A percentile compares a stretch with the other conserved stretches of the same genome.
These are phyloP conservation scores for Lycorma delicatula DNA, from an alignment of 1,140 invertebrate genomes.

Conservation along the genomic window DNA sequence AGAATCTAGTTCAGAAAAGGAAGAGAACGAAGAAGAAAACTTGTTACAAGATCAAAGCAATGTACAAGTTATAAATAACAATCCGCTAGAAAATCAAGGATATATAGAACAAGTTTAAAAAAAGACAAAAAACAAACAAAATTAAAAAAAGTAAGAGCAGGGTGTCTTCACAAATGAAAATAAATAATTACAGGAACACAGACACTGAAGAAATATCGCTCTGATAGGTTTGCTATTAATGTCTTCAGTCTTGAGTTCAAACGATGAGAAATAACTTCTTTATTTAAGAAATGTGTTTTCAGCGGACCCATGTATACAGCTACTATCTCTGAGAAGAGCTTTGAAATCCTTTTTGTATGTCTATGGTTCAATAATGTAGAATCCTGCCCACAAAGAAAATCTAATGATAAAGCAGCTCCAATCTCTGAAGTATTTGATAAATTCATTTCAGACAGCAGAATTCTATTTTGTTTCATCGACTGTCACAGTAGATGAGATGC, in stretches of 20 bases:
- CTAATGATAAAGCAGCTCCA: slow-evolving; percentile 25
- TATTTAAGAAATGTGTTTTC: slow-evolving; percentile 14
- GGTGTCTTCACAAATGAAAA: background rate
- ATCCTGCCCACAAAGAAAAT: slow-evolving; percentile 25
- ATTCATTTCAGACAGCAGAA: slow-evolving; percentile 35
- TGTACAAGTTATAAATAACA: too few species aligned
- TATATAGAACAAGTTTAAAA: background rate
- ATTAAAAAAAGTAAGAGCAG: slow-evolving; percentile 1
- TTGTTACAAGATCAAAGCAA: too few species aligned
- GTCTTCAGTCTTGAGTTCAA: slow-evolving; percentile 7
- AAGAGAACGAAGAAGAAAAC: too few species aligned
- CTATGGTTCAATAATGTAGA: slow-evolving; percentile 34
- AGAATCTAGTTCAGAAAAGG: too few species aligned
- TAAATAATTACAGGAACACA: slow-evolving; percentile 8
- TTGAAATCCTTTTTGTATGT: slow-evolving; percentile 30
- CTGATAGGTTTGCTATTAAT: slow-evolving; percentile 15
- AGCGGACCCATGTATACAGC: slow-evolving; percentile 17
- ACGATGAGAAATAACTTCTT: background rate
- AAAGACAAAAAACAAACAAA: background rate
- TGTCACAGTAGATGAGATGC: slow-evolving; percentile 38
- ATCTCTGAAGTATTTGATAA: slow-evolving; percentile 31
- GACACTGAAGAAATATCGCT: slow-evolving; percentile 13
- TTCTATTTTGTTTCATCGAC: slow-evolving; percentile 28
- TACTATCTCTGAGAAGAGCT: slow-evolving; percentile 25
- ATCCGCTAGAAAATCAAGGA: background rate